Percentiles rank a stretch among this genome's conserved stretches.
Conservation (phyloP, 2,888 invertebrate species). For the Drosophila cracens region DNA sequence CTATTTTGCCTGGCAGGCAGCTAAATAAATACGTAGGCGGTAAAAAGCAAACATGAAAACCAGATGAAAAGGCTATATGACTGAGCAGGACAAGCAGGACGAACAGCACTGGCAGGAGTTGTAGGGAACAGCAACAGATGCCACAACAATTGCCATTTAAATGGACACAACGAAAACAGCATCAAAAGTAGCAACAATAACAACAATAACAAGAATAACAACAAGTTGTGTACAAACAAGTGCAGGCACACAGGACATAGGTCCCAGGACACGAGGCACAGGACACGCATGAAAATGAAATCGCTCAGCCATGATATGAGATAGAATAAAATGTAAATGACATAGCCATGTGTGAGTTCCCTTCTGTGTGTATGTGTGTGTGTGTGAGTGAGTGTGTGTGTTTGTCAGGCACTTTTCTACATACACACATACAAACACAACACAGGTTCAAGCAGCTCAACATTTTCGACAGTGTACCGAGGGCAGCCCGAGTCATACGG, state of each 20-base stretch:
- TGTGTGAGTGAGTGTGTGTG: conserved; percentile 12
- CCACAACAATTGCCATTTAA: conserved; percentile 69
- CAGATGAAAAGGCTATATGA: conserved; percentile 54
- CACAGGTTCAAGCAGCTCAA: conserved; percentile 57
- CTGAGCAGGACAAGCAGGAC: not conserved
- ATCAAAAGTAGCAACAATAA: conserved; percentile 23
- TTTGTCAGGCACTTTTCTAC: not conserved
- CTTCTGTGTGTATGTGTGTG: not conserved
- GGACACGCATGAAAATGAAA: conserved; percentile 71
- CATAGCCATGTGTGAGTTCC: conserved; percentile 17
- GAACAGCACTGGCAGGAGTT: conserved; percentile 15
- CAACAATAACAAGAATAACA: conserved; percentile 42
- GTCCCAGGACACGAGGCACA: conserved; percentile 4
- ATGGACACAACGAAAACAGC: conserved; percentile 55
- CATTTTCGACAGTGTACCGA: conserved; percentile 71
- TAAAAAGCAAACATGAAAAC: conserved; percentile 58
- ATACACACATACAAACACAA: conserved; percentile 1
- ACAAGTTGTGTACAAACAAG: conserved; percentile 46
- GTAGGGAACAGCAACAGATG: conserved; percentile 71
- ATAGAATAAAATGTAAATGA: conserved; percentile 68
- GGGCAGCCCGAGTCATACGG: conserved; percentile 12
- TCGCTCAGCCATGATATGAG: conserved; percentile 60
- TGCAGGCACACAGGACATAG: conserved; percentile 21
- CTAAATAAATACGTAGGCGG: conserved; percentile 51
- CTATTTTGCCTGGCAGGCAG: conserved; percentile 64